Base-by-base conservation (phyloP, 1,140 invertebrate genomes). In the Magallana gigas region DNA sequence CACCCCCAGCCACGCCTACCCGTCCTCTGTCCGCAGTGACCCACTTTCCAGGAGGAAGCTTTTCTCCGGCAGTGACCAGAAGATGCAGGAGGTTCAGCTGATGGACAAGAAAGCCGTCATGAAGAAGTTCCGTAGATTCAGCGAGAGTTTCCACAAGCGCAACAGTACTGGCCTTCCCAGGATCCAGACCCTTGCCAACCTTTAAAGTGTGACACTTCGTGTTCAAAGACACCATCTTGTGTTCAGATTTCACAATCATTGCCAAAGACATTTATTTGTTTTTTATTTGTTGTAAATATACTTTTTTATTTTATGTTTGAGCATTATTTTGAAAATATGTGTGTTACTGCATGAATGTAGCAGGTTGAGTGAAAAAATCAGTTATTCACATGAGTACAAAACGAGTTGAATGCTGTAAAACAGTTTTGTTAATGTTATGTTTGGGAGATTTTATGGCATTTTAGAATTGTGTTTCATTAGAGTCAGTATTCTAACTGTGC, bases 21-120 rank as follows among this genome's bases (percentile, higher is more conserved):
- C 88, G 56, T 85, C 85, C 81, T 91, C 90, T 23, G 85, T 83
- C 1, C 89, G 87, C 16, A 91, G 88, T 88, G 89, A 90, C 23
- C 90, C 89, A 18, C 62, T 88, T 14, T 89, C 90, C n/a, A 91
- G 90, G 87, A 85, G 90, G 11, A 90, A 92, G 71, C 85, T 91
- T 58, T 92, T 91, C 87, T 80, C 59, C 29, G 82, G 81, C 11
- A 84, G 83, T 5, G 71, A 87, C 29, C 88, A 85, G 57, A 57
- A 60, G 18, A 80, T 87, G 36, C 71, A 80, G 8, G 91, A 91
- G 16, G 90, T 90, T 36, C 92, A 91, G 81, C 90, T 92, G n/a
- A 85, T 92, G 85, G 91, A 93, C 90, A 93, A 93, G 82, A 93
- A 91, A 87, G 91, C 92, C 71, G 88, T 94, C 62, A 91, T 92